Evolutionary conservation across 2,888 invertebrate species (phyloP), one percentile per base, ranked within the genome.

Genomic region (Tetropium fuscum): DNA sequence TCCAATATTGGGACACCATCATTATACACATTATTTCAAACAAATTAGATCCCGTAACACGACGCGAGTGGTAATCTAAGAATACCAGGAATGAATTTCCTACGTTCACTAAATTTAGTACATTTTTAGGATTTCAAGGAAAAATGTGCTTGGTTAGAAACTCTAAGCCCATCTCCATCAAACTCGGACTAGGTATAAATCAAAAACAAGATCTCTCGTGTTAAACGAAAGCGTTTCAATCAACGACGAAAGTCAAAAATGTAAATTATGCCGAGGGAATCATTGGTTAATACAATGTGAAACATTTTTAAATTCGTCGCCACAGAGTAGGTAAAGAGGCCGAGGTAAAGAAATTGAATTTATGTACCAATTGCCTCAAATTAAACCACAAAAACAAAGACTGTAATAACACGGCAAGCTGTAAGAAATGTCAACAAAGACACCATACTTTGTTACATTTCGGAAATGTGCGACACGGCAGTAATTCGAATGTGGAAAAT

Each of bases 41-140:
- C 4, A 51, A 51, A 40, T 40, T 51, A 22, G 51, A 51, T 10
- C 15, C 27, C 30, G 13, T 19, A 27, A 51, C 51, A 6, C 38
- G 51, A 18, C 51, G 40, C 19, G 51, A 51, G 5, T 49, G 49
- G 49, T 19, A 49, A 20, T 11, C 10, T 3, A 19, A 47, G 38
- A 36, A 25, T n/a, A 32, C n/a, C 5, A 16, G 13, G 1, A 16
- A 16, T 1, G 32, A n/a, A 16, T 16, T 32, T 19, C 30, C 45
- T 1, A 18, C 45, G 11, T n/a, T 25, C 1, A 15, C 19, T 10
- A n/a, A 8, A 25, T 19, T 49, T 49, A 25, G 27, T 19, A n/a
- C 10, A 38, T 8, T 49, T 49, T 38, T 18, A 38, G 11, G 6
- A 7, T 2, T n/a, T n/a, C n/a, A n/a, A n/a, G 1, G 36, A 49